A percentile compares a stretch with the other conserved stretches of the same genome.
Conservation (phyloP, 2,888 invertebrate species). For the Cerastis rubricosa region DNA sequence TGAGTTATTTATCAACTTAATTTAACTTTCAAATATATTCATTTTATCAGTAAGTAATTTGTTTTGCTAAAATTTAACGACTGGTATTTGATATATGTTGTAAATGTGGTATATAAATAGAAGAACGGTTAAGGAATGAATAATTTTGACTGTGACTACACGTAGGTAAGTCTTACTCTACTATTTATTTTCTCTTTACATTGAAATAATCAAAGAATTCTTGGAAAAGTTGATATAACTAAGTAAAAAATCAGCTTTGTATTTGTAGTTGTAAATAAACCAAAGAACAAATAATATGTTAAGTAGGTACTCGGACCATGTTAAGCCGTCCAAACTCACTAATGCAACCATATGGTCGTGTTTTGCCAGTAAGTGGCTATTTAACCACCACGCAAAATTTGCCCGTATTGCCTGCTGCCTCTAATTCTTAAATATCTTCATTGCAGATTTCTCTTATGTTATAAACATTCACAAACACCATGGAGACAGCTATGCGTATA, state of each 20-base stretch:
- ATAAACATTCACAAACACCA: background rate
- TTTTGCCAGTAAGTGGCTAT: background rate
- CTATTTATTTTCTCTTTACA: background rate
- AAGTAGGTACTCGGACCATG: no score
- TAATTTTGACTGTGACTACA: background rate
- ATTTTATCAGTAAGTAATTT: conserved; percentile 10
- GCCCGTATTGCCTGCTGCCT: background rate
- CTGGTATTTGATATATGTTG: background rate
- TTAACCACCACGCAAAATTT: background rate
- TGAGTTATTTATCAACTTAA: background rate
- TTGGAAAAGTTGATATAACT: background rate
- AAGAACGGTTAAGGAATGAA: background rate
- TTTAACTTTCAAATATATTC: background rate
- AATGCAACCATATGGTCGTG: no score
- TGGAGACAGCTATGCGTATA: conserved; percentile 24
- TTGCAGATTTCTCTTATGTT: conserved; percentile 11
- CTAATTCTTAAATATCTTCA: background rate
- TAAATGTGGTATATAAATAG: conserved; percentile 15
- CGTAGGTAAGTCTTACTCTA: background rate
- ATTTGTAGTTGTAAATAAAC: no score
- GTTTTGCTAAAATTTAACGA: background rate
- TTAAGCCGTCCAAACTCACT: no score
- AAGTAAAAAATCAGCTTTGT: background rate
- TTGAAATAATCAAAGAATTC: background rate
- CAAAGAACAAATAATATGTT: no score